Conservation (phyloP, 2,113 vertebrate species). For the Pholis gunnellus region DNA sequence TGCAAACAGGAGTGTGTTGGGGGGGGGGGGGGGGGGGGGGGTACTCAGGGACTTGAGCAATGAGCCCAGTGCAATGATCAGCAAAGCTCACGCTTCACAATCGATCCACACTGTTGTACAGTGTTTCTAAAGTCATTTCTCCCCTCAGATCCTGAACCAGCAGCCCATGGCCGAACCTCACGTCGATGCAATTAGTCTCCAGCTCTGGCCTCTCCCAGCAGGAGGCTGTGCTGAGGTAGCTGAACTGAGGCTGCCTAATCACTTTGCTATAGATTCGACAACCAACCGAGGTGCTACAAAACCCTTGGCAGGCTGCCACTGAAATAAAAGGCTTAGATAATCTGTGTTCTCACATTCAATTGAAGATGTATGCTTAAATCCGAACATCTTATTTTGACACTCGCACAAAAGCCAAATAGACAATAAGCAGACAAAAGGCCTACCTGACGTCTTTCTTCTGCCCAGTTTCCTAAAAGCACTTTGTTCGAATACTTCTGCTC, state of each 20-base stretch:
- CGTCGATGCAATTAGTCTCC: slow-evolving; percentile 76
- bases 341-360: slow-evolving; percentile 25
- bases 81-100: slow-evolving; percentile 72
- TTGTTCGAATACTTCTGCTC: slow-evolving; percentile 80
- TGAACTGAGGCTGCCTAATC: slow-evolving; percentile 70
- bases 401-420: not conserved
- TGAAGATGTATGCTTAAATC: not conserved
- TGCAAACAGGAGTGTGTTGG: slow-evolving; percentile 15
- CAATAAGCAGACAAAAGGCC: slow-evolving; percentile 1
- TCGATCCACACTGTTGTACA: slow-evolving; percentile 67
- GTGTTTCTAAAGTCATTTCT: slow-evolving; percentile 72
- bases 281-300: slow-evolving; percentile 55
- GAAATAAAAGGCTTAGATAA: slow-evolving; percentile 3
- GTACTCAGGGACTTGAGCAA: slow-evolving; percentile 41
- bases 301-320: slow-evolving; percentile 28
- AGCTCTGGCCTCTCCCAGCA: slow-evolving; percentile 57
- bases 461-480: slow-evolving; percentile 87
- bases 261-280: slow-evolving; percentile 75
- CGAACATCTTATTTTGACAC: not conserved
- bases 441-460: slow-evolving; percentile 86
- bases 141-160: slow-evolving; percentile 64
- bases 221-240: slow-evolving; percentile 71
- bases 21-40: not conserved
- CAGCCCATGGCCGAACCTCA: slow-evolving; percentile 44
- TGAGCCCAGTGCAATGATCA: slow-evolving; percentile 62